These are phyloP conservation scores for Sarcoramphus papa DNA, from an alignment of 2,797 vertebrate species.

Conservation along the genomic window DNA sequence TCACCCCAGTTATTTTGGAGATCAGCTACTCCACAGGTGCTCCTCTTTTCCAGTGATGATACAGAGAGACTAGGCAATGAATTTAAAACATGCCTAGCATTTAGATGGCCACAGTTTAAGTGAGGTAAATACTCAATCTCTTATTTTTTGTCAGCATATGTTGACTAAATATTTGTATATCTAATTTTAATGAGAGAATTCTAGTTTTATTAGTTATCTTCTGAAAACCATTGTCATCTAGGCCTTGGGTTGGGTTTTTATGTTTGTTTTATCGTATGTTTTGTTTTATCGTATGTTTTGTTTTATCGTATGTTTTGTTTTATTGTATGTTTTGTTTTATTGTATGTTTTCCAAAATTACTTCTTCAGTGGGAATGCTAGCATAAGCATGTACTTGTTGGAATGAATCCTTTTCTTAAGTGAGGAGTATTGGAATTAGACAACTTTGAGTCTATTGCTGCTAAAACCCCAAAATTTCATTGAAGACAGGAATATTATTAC, in stretches of 20 bases:
- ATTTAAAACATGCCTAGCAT: neutral
- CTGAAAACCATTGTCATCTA: neutral
- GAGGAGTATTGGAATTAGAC: neutral
- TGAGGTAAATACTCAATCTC: neutral
- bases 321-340: no score
- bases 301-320: no score
- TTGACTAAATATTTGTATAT: neutral
- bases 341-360: neutral
- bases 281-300: neutral
- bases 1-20: neutral
- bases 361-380: neutral
- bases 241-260: neutral
- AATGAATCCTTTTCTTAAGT: neutral
- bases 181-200: neutral
- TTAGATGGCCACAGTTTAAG: neutral
- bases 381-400: neutral
- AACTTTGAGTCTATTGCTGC: neutral
- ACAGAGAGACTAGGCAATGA: neutral
- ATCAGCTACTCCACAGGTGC: neutral
- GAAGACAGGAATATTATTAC: neutral
- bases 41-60: neutral
- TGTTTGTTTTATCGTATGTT: neutral
- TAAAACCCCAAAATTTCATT: neutral
- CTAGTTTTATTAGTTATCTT: neutral
- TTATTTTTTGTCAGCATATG: neutral